A percentile compares a stretch with the other conserved stretches of the same genome.
These are phyloP conservation scores for Agonopterix subpropinquella DNA, from an alignment of 2,888 invertebrate genomes.

Conservation along the genomic window DNA sequence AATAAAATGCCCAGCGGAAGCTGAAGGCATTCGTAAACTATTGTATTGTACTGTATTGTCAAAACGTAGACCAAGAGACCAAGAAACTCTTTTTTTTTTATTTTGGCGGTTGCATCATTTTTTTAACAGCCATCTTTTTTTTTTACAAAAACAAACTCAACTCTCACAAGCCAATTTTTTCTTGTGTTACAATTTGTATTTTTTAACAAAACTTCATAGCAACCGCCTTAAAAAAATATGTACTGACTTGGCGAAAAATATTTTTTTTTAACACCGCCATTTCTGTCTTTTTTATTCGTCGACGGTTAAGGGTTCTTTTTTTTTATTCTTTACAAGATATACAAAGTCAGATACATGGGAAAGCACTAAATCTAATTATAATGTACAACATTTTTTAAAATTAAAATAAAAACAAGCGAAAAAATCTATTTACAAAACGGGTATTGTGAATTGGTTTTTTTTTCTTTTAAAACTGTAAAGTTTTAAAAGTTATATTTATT, in stretches of 20 bases:
- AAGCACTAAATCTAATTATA: conserved; percentile 23
- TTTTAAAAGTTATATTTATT: too few species aligned
- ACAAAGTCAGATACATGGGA: conserved; percentile 41
- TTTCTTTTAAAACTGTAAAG: too few species aligned
- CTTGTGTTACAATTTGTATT: conserved; percentile 53
- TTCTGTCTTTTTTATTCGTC: conserved; percentile 23
- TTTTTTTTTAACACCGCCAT: conserved; percentile 46
- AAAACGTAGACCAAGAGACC: background rate
- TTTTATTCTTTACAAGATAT: conserved; percentile 31
- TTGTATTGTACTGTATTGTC: background rate
- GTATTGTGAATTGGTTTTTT: too few species aligned
- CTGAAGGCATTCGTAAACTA: background rate
- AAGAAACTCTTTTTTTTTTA: conserved; percentile 39
- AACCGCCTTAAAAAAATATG: conserved; percentile 51
- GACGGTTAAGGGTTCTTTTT: conserved; percentile 18
- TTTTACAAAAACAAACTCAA: conserved; percentile 51
- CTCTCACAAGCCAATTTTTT: conserved; percentile 58
- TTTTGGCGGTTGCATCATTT: conserved; percentile 55
- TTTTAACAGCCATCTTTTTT: conserved; percentile 35
- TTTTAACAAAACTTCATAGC: conserved; percentile 18
- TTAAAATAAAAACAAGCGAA: conserved; percentile 17
- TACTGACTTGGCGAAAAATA: conserved; percentile 61
- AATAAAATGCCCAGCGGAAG: background rate
- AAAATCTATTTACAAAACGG: conserved; percentile 20
- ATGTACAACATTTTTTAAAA: conserved; percentile 29